Conservation (phyloP, 2,888 invertebrate genomes). For the Sinelater perroti region DNA sequence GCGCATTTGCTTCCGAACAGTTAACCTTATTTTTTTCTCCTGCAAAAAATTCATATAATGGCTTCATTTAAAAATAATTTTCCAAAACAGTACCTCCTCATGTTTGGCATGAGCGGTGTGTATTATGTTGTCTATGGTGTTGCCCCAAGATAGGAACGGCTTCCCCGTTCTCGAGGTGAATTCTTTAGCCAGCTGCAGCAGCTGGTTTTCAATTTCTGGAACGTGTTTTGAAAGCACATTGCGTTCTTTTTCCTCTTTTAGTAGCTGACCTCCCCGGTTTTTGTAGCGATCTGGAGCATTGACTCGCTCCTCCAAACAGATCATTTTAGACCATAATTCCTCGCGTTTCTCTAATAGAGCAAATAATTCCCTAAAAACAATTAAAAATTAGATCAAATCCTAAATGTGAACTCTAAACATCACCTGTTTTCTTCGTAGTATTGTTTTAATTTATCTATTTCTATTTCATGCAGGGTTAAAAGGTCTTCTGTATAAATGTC, state of each 20-base stretch:
- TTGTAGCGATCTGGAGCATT: slow-evolving; percentile 84
- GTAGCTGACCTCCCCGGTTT: slow-evolving; percentile 86
- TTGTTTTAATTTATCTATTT: slow-evolving; percentile 73
- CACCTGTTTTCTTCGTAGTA: slow-evolving; percentile 73
- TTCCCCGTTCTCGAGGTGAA: slow-evolving; percentile 65
- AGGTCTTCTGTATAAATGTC: slow-evolving; percentile 83
- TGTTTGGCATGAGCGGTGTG: slow-evolving; percentile 66
- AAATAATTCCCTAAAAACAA: slow-evolving; percentile 73
- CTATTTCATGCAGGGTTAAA: slow-evolving; percentile 79
- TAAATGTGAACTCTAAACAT: no score
- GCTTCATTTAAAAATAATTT: no score
- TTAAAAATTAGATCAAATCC: no score
- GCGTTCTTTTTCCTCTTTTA: slow-evolving; percentile 88
- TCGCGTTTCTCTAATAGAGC: slow-evolving; percentile 72
- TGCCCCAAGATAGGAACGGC: slow-evolving; percentile 71
- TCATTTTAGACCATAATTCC: slow-evolving; percentile 78
- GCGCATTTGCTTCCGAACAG: no score
- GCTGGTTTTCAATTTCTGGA: slow-evolving; percentile 72
- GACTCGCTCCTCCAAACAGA: slow-evolving; percentile 77
- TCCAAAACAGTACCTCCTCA: slow-evolving; percentile 63
- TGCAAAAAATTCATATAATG: no score
- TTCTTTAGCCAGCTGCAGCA: slow-evolving; percentile 65
- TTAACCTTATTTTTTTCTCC: no score
- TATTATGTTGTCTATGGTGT: slow-evolving; percentile 69
- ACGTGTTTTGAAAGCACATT: slow-evolving; percentile 58